Conservation (phyloP, 2,888 invertebrate genomes). For the Ophion ventricosus region DNA sequence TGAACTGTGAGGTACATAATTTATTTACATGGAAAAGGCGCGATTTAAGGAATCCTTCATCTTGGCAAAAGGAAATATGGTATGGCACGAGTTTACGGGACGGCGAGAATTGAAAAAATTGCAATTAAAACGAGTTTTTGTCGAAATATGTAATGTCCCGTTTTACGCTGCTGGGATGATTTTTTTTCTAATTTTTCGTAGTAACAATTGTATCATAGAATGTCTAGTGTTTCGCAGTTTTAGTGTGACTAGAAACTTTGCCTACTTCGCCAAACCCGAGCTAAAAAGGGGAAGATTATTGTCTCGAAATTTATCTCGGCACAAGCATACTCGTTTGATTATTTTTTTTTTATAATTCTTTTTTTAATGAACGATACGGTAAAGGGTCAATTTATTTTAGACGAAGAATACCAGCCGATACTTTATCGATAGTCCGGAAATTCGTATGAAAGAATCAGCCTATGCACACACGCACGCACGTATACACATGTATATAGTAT, state of each 20-base stretch:
- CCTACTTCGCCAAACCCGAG: not conserved
- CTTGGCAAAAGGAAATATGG: constrained; percentile 31
- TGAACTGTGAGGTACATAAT: constrained; percentile 31
- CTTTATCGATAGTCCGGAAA: not conserved
- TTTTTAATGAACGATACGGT: not conserved
- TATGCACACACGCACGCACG: not conserved
- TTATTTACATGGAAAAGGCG: constrained; percentile 57
- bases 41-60: not conserved
- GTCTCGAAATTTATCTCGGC: constrained; percentile 30
- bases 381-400: constrained; percentile 3
- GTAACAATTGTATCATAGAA: constrained; percentile 48
- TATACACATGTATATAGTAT: constrained; percentile 6
- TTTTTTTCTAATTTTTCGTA: not conserved
- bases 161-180: not conserved
- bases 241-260: constrained; percentile 16
- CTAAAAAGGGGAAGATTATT: constrained; percentile 40
- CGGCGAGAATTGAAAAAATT: not conserved
- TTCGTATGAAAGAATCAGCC: constrained; percentile 5
- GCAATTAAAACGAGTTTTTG: not conserved
- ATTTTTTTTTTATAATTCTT: not conserved
- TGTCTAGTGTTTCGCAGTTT: constrained; percentile 1
- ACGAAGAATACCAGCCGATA: constrained; percentile 5
- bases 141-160: not conserved
- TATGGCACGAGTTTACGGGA: constrained; percentile 51
- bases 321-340: constrained; percentile 21